phyloP scores from a whole-genome alignment of 2,113 vertebrate genomes.

The Hystrix brachyura region DNA sequence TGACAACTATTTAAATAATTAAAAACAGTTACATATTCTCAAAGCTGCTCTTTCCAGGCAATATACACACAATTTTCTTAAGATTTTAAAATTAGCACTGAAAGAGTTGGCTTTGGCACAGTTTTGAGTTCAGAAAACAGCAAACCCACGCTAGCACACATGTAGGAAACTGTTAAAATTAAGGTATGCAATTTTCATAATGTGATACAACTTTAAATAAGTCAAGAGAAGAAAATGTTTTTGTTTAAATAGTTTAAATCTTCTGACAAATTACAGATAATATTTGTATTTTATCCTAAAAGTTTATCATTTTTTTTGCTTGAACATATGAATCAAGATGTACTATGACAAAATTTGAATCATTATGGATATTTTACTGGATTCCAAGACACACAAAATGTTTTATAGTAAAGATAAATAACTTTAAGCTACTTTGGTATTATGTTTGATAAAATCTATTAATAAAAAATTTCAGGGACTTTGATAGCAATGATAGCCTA shows the following conservation, averaged over 20 bases:
- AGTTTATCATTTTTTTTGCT: not conserved
- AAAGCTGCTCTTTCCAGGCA: not conserved
- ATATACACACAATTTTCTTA: not conserved
- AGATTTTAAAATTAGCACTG: constrained; percentile 29
- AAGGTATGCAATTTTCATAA: not conserved
- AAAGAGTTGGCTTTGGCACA: constrained; percentile 22
- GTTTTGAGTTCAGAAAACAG: constrained; percentile 4
- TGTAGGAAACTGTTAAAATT: constrained; percentile 21
- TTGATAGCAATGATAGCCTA: not conserved
- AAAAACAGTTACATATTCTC: constrained; percentile 1
- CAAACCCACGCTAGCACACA: not conserved
- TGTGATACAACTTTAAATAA: not conserved
- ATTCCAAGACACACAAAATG: not conserved
- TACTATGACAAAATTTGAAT: not conserved
- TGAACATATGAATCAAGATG: not conserved
- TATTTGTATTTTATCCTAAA: not conserved
- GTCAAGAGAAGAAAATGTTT: not conserved
- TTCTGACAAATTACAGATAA: not conserved
- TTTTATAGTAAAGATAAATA: not conserved
- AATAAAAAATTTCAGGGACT: not conserved
- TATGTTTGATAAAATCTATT: not conserved
- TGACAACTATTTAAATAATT: constrained; percentile 25
- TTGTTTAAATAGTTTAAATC: not conserved
- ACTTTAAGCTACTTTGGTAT: not conserved
- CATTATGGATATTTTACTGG: not conserved